phyloP scores from a whole-genome alignment of 1,140 invertebrate genomes.

The Hycleus cichorii region DNA sequence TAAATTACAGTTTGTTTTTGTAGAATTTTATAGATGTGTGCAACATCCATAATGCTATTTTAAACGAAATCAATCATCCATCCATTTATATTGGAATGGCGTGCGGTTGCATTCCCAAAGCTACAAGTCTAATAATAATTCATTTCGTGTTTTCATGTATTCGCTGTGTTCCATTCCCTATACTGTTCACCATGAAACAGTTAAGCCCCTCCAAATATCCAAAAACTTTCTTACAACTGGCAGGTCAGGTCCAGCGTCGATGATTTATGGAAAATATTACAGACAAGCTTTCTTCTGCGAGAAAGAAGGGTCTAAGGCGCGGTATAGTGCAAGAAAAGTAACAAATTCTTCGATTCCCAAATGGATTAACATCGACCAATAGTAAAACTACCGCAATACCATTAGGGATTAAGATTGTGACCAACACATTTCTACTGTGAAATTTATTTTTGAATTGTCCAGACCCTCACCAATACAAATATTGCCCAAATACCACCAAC shows the following conservation, averaged over 20 bases:
- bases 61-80: conserved; percentile 19
- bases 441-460: conserved; percentile 26
- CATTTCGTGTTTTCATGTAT: conserved; percentile 28
- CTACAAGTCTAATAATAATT: conserved; percentile 30
- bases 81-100: conserved; percentile 16
- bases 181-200: conserved; percentile 7
- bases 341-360: conserved; percentile 25
- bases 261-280: conserved; percentile 39
- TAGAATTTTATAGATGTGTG: too few species aligned
- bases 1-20: too few species aligned
- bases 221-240: conserved; percentile 18
- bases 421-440: conserved; percentile 22
- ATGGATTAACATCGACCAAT: conserved; percentile 18
- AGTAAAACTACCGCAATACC: conserved; percentile 17
- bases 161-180: conserved; percentile 11
- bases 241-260: conserved; percentile 34
- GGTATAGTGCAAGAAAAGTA: conserved; percentile 24
- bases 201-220: conserved; percentile 23
- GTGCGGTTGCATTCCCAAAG: conserved; percentile 12
- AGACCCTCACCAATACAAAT: neutral
- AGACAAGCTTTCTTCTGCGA: conserved; percentile 9
- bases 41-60: neutral
- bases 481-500: too few species aligned
- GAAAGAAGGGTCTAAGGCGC: neutral
- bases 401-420: conserved; percentile 28